Conservation (phyloP, 2,797 vertebrate species). For the Coreius guichenoti region DNA sequence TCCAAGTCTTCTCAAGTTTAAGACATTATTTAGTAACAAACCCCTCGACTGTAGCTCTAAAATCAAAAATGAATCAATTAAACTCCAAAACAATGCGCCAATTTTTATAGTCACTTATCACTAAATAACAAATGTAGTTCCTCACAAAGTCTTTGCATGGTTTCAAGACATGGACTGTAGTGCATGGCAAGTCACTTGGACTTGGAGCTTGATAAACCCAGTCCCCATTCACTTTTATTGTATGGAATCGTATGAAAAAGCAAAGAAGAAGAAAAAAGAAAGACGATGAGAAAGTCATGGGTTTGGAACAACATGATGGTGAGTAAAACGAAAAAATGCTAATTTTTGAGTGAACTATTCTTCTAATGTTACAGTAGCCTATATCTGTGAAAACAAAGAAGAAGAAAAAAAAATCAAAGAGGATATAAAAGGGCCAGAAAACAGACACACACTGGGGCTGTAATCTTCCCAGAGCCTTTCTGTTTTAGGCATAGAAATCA, state of each 20-base stretch:
- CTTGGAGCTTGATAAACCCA: not conserved
- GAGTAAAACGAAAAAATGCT: not conserved
- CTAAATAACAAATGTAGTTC: not conserved
- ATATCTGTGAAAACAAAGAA: not conserved
- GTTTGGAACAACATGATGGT: not conserved
- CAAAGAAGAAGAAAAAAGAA: not conserved
- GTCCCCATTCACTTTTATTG: not conserved
- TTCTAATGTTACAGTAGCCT: not conserved
- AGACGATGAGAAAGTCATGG: not conserved
- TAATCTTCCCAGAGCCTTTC: slow-evolving; percentile 53
- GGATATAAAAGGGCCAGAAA: slow-evolving; percentile 14
- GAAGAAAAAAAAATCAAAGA: not conserved
- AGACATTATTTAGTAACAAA: not conserved
- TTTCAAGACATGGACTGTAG: not conserved
- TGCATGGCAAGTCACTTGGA: not conserved
- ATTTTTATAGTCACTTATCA: not conserved
- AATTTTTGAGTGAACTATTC: not conserved
- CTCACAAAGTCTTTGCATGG: not conserved
- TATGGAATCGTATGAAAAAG: not conserved
- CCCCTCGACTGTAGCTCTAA: not conserved
- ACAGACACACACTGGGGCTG: slow-evolving; percentile 36
- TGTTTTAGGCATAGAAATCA: slow-evolving; percentile 57
- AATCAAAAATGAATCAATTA: not conserved
- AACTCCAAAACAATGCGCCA: not conserved
- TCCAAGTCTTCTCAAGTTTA: too few species aligned